These are phyloP conservation scores for Syritta pipiens DNA, from an alignment of 2,888 invertebrate species.

Conservation along the genomic window DNA sequence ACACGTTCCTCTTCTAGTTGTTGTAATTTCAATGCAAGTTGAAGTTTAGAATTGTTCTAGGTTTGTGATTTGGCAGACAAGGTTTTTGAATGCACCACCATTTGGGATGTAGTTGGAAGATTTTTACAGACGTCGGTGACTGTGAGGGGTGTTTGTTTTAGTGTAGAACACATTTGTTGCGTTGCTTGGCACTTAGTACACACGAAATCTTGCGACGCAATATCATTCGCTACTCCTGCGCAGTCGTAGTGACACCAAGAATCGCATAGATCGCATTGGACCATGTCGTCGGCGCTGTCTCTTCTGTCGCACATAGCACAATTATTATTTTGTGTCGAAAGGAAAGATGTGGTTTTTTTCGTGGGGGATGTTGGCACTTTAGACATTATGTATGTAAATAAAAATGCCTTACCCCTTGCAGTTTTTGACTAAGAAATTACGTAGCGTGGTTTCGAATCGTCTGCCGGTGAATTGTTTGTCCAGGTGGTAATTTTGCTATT, in stretches of 20 bases:
- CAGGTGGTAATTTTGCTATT: no score
- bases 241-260: neutral
- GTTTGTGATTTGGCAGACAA: neutral
- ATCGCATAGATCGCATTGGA: neutral
- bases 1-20: neutral
- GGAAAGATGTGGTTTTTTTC: neutral
- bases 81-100: no score
- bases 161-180: neutral
- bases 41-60: neutral
- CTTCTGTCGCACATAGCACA: slow-evolving; percentile 1
- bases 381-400: neutral
- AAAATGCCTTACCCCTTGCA: neutral
- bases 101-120: no score
- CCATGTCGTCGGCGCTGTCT: neutral
- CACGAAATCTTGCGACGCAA: neutral
- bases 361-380: neutral
- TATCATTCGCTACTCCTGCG: neutral
- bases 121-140: neutral
- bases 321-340: neutral
- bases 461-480: no score
- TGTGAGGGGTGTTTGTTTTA: neutral
- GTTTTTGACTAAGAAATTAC: no score
- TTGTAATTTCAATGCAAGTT: neutral
- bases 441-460: slow-evolving; percentile 14
- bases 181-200: neutral